Evolutionary conservation across 1,140 invertebrate species (phyloP).

Genomic region (Drosophila nigrodunni): DNA sequence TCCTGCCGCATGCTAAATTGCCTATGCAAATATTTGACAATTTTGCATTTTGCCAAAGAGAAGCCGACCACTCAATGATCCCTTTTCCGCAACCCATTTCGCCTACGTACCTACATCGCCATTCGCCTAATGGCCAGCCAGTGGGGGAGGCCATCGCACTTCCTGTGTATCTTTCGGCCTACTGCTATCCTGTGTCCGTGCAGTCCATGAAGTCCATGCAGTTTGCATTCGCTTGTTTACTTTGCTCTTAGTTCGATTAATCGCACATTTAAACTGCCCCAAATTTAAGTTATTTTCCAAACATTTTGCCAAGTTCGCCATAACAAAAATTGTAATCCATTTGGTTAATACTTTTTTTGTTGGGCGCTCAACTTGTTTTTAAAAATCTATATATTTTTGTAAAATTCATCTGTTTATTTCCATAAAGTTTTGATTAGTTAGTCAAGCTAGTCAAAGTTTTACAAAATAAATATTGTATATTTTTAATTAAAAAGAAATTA

Average conservation of each 20-base stretch:
- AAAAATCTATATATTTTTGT: too few species aligned
- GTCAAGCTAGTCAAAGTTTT: too few species aligned
- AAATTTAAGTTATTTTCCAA: constrained; percentile 13
- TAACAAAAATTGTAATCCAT: neutral
- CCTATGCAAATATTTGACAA: constrained; percentile 81
- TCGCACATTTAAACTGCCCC: constrained; percentile 45
- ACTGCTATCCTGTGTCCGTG: constrained; percentile 26
- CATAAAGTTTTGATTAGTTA: too few species aligned
- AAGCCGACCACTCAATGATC: constrained; percentile 47
- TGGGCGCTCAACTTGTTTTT: too few species aligned
- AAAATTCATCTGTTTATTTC: too few species aligned
- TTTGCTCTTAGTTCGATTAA: constrained; percentile 73
- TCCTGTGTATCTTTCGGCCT: constrained; percentile 40
- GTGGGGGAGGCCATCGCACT: constrained; percentile 24
- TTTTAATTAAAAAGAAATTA: too few species aligned
- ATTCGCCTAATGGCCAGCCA: constrained; percentile 36
- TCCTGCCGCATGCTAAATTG: constrained; percentile 81
- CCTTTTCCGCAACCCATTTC: neutral
- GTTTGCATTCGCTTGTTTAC: constrained; percentile 63
- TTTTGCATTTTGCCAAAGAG: constrained; percentile 75
- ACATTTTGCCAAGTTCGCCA: neutral
- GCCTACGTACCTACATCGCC: neutral
- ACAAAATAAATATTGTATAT: too few species aligned
- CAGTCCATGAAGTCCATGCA: constrained; percentile 33
- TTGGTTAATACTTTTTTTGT: neutral